Percentiles rank a stretch among this genome's conserved stretches.
Evolutionary conservation across 2,797 vertebrate genomes (phyloP).

Genomic region (Epinephelus malabaricus): DNA sequence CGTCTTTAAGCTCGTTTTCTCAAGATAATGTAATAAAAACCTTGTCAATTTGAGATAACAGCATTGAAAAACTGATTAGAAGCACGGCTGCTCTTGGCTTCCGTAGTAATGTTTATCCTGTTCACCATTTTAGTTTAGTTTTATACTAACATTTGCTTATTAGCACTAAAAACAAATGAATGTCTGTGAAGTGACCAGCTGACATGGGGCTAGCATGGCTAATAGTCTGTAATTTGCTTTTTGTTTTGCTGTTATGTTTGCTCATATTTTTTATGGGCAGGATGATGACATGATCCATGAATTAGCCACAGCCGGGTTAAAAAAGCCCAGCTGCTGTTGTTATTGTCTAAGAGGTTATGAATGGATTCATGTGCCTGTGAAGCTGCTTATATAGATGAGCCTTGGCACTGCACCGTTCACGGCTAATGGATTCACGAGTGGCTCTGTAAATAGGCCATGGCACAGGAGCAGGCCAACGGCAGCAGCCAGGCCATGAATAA

Average conservation of each 20-base stretch:
- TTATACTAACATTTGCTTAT: no score
- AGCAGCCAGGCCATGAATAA: slow-evolving; percentile 73
- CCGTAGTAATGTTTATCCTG: no score
- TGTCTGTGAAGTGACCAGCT: neutral
- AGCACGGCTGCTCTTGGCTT: no score
- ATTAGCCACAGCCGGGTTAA: slow-evolving; percentile 31
- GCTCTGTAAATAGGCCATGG: slow-evolving; percentile 75
- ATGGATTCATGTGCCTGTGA: slow-evolving; percentile 60
- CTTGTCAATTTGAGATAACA: no score
- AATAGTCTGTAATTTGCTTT: neutral
- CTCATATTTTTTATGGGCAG: neutral
- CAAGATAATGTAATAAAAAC: no score
- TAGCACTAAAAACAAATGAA: neutral
- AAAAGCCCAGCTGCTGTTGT: slow-evolving; percentile 41
- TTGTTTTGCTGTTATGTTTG: neutral
- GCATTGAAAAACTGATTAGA: no score
- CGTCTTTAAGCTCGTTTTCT: no score
- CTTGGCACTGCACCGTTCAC: slow-evolving; percentile 42
- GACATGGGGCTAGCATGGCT: neutral
- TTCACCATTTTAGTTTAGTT: no score
- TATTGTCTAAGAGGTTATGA: slow-evolving; percentile 47
- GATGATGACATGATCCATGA: slow-evolving; percentile 7
- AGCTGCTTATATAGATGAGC: slow-evolving; percentile 63
- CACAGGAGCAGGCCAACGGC: slow-evolving; percentile 63
- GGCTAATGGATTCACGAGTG: slow-evolving; percentile 73